Base-by-base conservation (phyloP, 2,888 invertebrate genomes). In the Lingula anatina region DNA sequence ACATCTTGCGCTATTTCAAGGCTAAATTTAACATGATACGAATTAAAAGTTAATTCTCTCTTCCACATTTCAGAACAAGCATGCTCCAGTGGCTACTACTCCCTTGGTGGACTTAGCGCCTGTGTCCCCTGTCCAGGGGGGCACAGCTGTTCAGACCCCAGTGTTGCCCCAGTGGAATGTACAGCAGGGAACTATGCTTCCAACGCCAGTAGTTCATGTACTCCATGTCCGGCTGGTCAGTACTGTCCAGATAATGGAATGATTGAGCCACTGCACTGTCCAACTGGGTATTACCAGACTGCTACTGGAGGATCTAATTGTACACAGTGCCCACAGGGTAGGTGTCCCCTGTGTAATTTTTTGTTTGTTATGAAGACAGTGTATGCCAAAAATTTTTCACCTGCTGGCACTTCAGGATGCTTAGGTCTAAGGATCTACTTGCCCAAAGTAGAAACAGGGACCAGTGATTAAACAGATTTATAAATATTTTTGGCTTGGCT, bases 51-150 rank as follows among this genome's bases (percentile, higher is more conserved):
- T n/a, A n/a, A n/a, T n/a, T n/a, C n/a, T n/a, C n/a, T n/a, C n/a
- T n/a, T n/a, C n/a, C n/a, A n/a, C n/a, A n/a, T 50, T 50, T 12
- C 54, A 64, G 68, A 47, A 24, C 38, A 42, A 21, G 48, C 53
- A 1, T 72, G 72, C 49, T 42, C 38, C 2, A 38, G 49, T 46
- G 72, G 72, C 5, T 64, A 62, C 47, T 72, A 68, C 56, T 70
- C 70, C 15, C 49, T 61, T 5, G 64, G 60, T 3, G 57, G 60
- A 5, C 54, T 58, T 23, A 61, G 60, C 2, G 47, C 51, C 9
- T 73, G 73, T 51, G 53, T 64, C 1, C 58, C 65, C 0, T 73
- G 73, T 51, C 70, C 70, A 1, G 60, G 65, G 3, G 73, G 73
- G 0, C 57, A 60, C 49, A 46, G 59, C 35, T 72, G 73, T 57